phyloP scores from a whole-genome alignment of 2,888 invertebrate genomes.

The Aspidapion aeneum region DNA sequence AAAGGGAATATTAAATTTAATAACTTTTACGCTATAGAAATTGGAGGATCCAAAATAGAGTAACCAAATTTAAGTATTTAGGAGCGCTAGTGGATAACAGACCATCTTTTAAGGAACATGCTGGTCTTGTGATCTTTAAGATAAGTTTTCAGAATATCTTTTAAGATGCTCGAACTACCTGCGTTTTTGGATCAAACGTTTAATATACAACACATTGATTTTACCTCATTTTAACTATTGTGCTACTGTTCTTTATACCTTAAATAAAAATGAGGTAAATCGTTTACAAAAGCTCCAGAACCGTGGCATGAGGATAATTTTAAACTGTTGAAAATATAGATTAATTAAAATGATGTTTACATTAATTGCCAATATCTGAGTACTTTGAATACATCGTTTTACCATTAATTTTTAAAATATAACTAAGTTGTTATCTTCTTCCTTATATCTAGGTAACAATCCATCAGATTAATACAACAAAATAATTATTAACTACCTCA shows the following conservation, averaged over 20 bases:
- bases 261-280: not conserved
- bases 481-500: not conserved
- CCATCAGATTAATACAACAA: not conserved
- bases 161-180: no score
- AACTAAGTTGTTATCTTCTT: no score
- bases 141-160: not conserved
- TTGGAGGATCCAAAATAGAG: not conserved
- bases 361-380: no score
- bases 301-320: conserved; percentile 1
- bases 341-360: no score
- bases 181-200: conserved; percentile 1
- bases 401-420: no score
- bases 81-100: not conserved
- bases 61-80: conserved; percentile 2
- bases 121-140: not conserved
- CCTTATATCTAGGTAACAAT: no score
- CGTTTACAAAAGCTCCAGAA: conserved; percentile 11
- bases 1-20: no score
- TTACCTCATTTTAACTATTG: conserved; percentile 6
- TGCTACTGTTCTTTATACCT: not conserved
- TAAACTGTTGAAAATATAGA: not conserved
- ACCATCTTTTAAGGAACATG: not conserved
- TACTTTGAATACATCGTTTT: no score
- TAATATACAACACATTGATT: conserved; percentile 4
- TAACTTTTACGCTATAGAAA: no score